These are phyloP conservation scores for Tokudaia tokunoshimensis DNA, from an alignment of 2,797 vertebrate genomes.

Conservation along the genomic window DNA sequence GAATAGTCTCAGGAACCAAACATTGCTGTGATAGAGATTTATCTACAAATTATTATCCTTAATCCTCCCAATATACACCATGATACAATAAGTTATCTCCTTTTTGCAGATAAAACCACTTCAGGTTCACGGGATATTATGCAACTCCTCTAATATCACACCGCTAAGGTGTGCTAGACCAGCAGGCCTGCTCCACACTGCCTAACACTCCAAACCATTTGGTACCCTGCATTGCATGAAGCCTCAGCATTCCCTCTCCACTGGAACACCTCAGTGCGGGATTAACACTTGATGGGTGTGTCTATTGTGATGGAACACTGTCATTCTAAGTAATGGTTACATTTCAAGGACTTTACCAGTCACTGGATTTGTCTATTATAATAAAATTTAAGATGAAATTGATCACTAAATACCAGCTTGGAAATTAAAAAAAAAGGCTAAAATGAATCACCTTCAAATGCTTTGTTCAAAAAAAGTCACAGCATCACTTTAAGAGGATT, in stretches of 20 bases:
- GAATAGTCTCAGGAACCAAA: background rate
- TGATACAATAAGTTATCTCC: background rate
- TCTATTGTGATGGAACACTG: background rate
- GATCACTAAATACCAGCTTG: background rate
- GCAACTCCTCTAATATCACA: background rate
- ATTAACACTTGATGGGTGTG: background rate
- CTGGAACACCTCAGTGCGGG: background rate
- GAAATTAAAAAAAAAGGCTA: slow-evolving; percentile 15
- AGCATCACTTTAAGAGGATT: background rate
- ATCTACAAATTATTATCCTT: background rate
- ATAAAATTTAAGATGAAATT: slow-evolving; percentile 59
- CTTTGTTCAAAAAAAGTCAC: slow-evolving; percentile 43
- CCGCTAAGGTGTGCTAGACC: background rate
- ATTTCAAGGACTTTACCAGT: background rate
- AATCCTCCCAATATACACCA: background rate
- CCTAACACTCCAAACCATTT: background rate
- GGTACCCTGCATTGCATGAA: background rate
- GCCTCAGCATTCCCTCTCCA: background rate
- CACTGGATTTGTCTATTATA: background rate
- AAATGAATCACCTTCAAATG: slow-evolving; percentile 61
- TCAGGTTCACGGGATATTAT: background rate
- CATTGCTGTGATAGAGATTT: background rate
- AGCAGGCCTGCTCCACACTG: background rate
- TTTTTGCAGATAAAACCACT: background rate
- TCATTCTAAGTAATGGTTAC: background rate